Base-by-base conservation (phyloP, 2,113 vertebrate species). In the Amphiprion percula region DNA sequence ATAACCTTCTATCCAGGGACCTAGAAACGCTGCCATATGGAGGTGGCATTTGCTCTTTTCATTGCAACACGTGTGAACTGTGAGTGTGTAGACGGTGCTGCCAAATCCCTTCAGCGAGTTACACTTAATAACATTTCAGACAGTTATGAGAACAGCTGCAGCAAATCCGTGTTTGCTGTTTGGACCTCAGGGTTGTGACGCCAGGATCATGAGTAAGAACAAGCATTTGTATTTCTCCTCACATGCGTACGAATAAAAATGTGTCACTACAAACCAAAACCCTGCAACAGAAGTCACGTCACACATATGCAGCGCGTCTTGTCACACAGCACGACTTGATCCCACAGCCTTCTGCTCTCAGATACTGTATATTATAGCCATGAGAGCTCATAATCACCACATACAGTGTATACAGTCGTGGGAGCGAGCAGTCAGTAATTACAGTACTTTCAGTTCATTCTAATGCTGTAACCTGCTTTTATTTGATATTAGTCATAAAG, bases 261-360 rank as follows among this genome's bases (percentile, higher is more conserved):
- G 76, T 79, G 76, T 83, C 60, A 85, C 67, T 54, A 21, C 21
- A n/a, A 53, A 41, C 39, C 59, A 33, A 67, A 30, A 30, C 79
- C 39, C 58, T 68, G 46, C 39, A 28, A 1, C 46, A 72, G 68
- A 49, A 66, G 12, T 59, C 30, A 55, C 54, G 46, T 55, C 63
- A 49, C 52, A 72, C 55, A 21, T 47, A 64, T 28, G 14, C 21
- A n/a, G 37, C 39, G 26, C 24, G 6, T 5, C 61, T 49, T 73
- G 60, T 61, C 47, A 53, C 28, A 60, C 39, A 33, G 8, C 17
- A 55, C 50, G 46, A 60, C 16, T 16, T 5, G 14, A 64, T 65
- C 53, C 53, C 72, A 82, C 74, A 61, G 61, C 68, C 46, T 60
- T 58, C 15, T 68, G 23, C 21, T 62, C 0, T 67, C 21, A 15